phyloP scores from a whole-genome alignment of 2,888 invertebrate genomes.

The Poecilobothrus nobilitatus region DNA sequence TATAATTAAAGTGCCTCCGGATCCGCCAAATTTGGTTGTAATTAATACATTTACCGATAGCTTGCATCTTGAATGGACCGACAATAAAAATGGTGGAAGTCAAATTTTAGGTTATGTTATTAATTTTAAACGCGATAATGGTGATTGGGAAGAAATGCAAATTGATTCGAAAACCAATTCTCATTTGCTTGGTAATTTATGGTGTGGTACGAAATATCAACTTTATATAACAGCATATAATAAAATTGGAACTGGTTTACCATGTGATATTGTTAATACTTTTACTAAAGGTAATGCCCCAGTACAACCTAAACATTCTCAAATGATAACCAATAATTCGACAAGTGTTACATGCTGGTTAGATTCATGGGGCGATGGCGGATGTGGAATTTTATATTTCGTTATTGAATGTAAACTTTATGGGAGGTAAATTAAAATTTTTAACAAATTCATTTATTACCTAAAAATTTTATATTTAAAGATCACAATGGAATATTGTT shows the following conservation, averaged over 20 bases:
- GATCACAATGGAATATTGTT: constrained; percentile 63
- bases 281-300: constrained; percentile 75
- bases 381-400: constrained; percentile 78
- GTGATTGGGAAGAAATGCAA: constrained; percentile 86
- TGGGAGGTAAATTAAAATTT: constrained; percentile 28
- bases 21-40: constrained; percentile 72
- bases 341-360: constrained; percentile 80
- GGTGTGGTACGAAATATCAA: constrained; percentile 83
- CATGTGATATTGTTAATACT: constrained; percentile 79
- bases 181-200: constrained; percentile 69
- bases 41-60: constrained; percentile 76
- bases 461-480: constrained; percentile 13
- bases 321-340: constrained; percentile 75
- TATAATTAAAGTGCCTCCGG: constrained; percentile 70
- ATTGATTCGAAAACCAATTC: constrained; percentile 73
- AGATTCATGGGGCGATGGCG: constrained; percentile 82
- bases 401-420: constrained; percentile 69
- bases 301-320: constrained; percentile 68
- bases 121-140: constrained; percentile 81
- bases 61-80: constrained; percentile 71
- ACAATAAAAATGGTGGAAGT: constrained; percentile 73
- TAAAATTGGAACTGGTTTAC: constrained; percentile 79
- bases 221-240: constrained; percentile 85
- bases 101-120: constrained; percentile 77
- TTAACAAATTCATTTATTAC: neutral